phyloP scores from a whole-genome alignment of 2,888 invertebrate genomes.

The Lithophane leautieri region DNA sequence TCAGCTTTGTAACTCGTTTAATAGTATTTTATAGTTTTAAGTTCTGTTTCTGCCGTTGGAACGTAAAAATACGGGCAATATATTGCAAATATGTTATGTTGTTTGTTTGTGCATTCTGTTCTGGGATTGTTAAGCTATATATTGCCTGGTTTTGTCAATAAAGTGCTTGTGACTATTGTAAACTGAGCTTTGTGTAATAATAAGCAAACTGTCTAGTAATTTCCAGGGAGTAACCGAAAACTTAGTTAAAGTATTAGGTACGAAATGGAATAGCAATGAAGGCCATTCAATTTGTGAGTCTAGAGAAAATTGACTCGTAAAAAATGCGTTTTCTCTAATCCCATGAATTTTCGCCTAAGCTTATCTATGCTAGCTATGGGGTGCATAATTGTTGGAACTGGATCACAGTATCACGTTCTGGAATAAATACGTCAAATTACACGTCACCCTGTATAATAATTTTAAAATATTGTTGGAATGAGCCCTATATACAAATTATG shows the following conservation, averaged over 20 bases:
- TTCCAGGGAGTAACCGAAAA: not conserved
- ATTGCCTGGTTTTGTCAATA: not conserved
- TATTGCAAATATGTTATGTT: constrained; percentile 42
- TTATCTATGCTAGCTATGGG: too few species aligned
- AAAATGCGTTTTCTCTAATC: too few species aligned
- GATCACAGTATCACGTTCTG: too few species aligned
- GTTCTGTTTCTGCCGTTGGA: constrained; percentile 47
- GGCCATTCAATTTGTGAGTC: too few species aligned
- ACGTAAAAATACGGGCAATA: constrained; percentile 50
- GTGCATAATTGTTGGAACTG: too few species aligned
- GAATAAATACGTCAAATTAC: too few species aligned
- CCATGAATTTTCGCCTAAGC: too few species aligned
- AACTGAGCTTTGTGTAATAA: not conserved
- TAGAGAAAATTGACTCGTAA: too few species aligned
- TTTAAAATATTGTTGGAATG: not conserved
- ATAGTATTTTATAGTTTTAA: constrained; percentile 66
- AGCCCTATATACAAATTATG: too few species aligned
- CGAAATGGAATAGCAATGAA: too few species aligned
- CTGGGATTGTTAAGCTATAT: not conserved
- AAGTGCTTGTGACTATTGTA: not conserved
- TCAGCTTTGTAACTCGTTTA: constrained; percentile 64
- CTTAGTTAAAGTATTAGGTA: too few species aligned
- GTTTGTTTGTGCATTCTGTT: constrained; percentile 12
- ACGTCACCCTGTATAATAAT: not conserved
- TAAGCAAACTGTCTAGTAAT: not conserved